Conservation (phyloP, 2,888 invertebrate species). For the Metalampra italica region DNA sequence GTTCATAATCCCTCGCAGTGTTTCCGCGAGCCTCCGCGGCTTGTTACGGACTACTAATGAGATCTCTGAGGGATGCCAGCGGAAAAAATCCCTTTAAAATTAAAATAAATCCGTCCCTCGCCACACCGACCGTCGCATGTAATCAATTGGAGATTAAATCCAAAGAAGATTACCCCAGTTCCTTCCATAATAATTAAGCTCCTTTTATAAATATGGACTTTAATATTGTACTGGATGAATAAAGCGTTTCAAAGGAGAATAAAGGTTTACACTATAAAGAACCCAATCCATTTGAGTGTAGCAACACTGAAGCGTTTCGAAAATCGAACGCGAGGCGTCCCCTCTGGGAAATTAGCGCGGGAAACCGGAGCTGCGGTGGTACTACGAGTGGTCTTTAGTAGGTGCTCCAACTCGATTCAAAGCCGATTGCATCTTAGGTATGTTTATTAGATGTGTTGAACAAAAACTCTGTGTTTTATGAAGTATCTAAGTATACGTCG, state of each 20-base stretch:
- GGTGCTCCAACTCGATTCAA: background rate
- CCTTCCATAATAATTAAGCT: conserved; percentile 31
- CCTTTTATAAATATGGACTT: conserved; percentile 13
- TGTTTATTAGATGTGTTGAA: no score
- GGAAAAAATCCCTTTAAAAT: conserved; percentile 53
- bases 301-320: conserved; percentile 43
- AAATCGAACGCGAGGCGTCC: conserved; percentile 41
- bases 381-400: background rate
- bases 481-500: no score
- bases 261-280: conserved; percentile 36
- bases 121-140: conserved; percentile 31
- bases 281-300: conserved; percentile 49
- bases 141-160: conserved; percentile 59
- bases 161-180: conserved; percentile 41
- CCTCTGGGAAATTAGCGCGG: conserved; percentile 52
- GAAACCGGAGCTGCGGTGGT: conserved; percentile 13
- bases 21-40: conserved; percentile 11
- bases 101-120: conserved; percentile 47
- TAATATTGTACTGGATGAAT: conserved; percentile 1
- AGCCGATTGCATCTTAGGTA: no score
- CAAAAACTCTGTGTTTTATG: no score
- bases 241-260: conserved; percentile 18
- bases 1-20: conserved; percentile 12
- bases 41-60: conserved; percentile 47
- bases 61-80: conserved; percentile 44